Percentiles rank a stretch among this genome's conserved stretches.
Conservation (phyloP, 1,140 invertebrate species). For the Heliconius nattereri region DNA sequence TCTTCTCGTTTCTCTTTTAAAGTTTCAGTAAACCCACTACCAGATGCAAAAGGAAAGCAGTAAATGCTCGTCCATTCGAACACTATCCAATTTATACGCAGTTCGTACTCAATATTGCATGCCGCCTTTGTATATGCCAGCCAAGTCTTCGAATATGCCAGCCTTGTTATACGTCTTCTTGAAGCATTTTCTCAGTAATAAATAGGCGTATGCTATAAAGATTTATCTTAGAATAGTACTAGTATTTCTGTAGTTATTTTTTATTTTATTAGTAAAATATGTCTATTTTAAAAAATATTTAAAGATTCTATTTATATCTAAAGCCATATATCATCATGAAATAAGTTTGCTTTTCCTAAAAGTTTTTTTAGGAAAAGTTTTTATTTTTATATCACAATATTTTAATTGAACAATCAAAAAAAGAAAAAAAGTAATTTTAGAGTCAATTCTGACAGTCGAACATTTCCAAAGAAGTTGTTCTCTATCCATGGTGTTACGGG, state of each 20-base stretch:
- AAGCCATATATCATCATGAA: too few relatives aligned
- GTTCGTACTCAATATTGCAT: slow-evolving; percentile 9
- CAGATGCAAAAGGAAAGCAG: neutral
- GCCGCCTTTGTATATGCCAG: neutral
- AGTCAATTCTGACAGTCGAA: neutral
- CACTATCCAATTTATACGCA: slow-evolving; percentile 8
- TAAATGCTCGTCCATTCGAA: neutral
- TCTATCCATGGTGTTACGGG: too few relatives aligned
- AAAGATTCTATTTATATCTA: too few relatives aligned
- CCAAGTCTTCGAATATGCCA: neutral
- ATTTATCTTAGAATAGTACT: neutral
- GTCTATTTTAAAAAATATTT: neutral
- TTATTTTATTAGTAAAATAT: neutral
- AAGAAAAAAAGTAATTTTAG: neutral
- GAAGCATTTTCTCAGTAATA: neutral
- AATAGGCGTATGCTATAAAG: neutral
- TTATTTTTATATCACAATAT: too few relatives aligned
- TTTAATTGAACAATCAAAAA: too few relatives aligned
- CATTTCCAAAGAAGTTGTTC: neutral
- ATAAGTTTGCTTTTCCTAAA: too few relatives aligned
- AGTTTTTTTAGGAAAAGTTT: too few relatives aligned
- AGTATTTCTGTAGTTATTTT: neutral
- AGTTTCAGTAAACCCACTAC: too few relatives aligned
- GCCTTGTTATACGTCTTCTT: neutral
- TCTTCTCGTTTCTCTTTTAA: too few relatives aligned